These are phyloP conservation scores for Ichneumoninae sp. DNA, from an alignment of 2,888 invertebrate genomes.

Conservation along the genomic window DNA sequence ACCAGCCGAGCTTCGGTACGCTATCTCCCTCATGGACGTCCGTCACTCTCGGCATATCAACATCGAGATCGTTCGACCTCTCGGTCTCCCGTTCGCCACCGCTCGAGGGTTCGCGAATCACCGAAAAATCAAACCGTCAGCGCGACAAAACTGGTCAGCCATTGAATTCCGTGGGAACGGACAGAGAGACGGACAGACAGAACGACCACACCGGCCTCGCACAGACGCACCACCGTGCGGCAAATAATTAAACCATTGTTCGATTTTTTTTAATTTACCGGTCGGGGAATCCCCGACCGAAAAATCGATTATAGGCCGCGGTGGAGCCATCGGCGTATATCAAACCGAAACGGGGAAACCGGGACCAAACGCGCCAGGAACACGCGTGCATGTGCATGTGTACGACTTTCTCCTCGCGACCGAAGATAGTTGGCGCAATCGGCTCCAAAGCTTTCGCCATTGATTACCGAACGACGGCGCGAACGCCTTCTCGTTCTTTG, in stretches of 20 bases:
- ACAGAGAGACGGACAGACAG: conserved; percentile 7
- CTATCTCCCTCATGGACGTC: conserved; percentile 35
- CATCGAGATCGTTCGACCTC: conserved; percentile 61
- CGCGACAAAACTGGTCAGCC: conserved; percentile 33
- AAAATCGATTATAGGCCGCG: conserved; percentile 39
- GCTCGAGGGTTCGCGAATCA: conserved; percentile 22
- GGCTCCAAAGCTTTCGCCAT: conserved; percentile 54
- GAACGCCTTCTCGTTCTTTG: conserved; percentile 21
- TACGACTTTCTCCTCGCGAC: background rate
- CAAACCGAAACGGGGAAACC: conserved; percentile 25
- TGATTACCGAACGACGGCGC: conserved; percentile 40
- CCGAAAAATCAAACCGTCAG: conserved; percentile 24
- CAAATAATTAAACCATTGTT: conserved; percentile 50
- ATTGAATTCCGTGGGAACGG: background rate
- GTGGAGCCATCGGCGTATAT: background rate
- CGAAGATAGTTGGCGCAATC: conserved; percentile 36
- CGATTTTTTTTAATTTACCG: conserved; percentile 42
- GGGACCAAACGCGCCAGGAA: background rate
- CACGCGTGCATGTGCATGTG: background rate
- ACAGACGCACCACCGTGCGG: conserved; percentile 11
- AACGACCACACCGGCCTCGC: background rate
- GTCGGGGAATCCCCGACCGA: conserved; percentile 10
- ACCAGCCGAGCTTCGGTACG: conserved; percentile 58
- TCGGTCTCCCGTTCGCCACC: conserved; percentile 62
- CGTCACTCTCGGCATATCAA: conserved; percentile 72